phyloP scores from a whole-genome alignment of 1,140 invertebrate species.

The Potamilus streckersoni region DNA sequence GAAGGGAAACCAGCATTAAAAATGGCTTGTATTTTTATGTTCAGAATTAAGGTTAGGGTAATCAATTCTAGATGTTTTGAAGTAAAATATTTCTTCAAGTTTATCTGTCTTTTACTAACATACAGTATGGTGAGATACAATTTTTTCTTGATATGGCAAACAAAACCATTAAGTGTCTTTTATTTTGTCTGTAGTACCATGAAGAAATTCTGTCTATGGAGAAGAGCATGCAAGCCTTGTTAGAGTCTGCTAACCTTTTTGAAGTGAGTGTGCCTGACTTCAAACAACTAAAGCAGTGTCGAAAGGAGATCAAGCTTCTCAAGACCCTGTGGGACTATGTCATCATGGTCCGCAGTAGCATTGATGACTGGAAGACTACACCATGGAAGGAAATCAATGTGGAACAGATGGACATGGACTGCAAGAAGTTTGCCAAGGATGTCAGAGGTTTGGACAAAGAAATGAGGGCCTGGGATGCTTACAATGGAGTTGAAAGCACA shows the following conservation, averaged over 20 bases:
- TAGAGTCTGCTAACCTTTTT: conserved; percentile 91
- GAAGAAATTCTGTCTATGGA: conserved; percentile 83
- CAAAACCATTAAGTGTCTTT: too few relatives aligned
- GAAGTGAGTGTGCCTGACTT: conserved; percentile 95
- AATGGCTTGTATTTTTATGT: too few relatives aligned
- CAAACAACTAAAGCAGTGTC: conserved; percentile 89
- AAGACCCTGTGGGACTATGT: conserved; percentile 98
- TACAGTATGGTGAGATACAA: neutral
- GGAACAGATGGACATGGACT: conserved; percentile 98
- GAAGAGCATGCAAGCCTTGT: conserved; percentile 85
- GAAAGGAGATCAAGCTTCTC: conserved; percentile 88
- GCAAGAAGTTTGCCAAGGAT: conserved; percentile 93
- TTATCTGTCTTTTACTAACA: too few relatives aligned
- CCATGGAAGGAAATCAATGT: conserved; percentile 96
- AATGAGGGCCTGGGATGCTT: conserved; percentile 89
- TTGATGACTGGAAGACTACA: conserved; percentile 96
- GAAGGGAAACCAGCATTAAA: too few relatives aligned
- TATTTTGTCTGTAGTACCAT: conserved; percentile 74
- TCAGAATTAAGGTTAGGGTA: too few relatives aligned
- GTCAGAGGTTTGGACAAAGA: conserved; percentile 84
- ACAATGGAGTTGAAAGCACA: conserved; percentile 63
- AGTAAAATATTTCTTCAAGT: too few relatives aligned
- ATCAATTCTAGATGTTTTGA: too few relatives aligned
- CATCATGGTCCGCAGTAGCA: conserved; percentile 88
- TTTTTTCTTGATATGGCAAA: too few relatives aligned